Evolutionary conservation across 2,113 vertebrate genomes (phyloP).

Genomic region (Sinocyclocheilus anophthalmus): DNA sequence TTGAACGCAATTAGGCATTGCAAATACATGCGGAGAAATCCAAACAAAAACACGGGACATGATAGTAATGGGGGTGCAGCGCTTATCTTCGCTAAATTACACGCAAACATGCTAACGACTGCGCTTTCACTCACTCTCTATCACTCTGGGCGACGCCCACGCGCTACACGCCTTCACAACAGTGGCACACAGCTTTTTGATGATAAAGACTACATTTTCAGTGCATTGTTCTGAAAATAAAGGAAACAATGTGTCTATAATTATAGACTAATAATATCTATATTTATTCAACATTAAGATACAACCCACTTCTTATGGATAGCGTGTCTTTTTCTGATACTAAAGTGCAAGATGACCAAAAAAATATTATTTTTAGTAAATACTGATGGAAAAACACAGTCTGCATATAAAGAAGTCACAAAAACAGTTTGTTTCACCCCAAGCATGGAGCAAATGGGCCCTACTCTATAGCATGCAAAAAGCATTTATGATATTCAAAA

Average conservation of each 20-base stretch:
- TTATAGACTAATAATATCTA: background rate
- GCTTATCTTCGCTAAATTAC: slow-evolving; percentile 17
- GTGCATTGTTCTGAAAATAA: background rate
- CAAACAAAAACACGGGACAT: slow-evolving; percentile 14
- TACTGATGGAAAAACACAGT: background rate
- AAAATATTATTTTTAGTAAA: background rate
- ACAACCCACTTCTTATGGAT: background rate
- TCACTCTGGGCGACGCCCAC: slow-evolving; percentile 29
- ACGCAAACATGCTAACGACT: background rate
- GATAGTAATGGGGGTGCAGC: background rate
- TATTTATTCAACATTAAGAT: background rate
- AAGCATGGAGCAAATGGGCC: background rate
- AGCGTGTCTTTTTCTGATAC: background rate
- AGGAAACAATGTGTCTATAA: background rate
- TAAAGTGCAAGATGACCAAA: background rate
- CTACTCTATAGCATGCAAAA: background rate
- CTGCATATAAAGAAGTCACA: background rate
- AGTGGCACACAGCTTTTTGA: background rate
- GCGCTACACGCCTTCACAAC: background rate
- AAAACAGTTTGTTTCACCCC: background rate
- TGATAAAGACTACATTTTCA: background rate
- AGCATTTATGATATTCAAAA: background rate
- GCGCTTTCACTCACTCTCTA: slow-evolving; percentile 1
- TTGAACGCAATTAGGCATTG: slow-evolving; percentile 14
- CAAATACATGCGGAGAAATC: slow-evolving; percentile 7